Evolutionary conservation across 2,797 vertebrate genomes (phyloP), one percentile per base, ranked within the genome.

Genomic region (Leptatherina wallacei): DNA sequence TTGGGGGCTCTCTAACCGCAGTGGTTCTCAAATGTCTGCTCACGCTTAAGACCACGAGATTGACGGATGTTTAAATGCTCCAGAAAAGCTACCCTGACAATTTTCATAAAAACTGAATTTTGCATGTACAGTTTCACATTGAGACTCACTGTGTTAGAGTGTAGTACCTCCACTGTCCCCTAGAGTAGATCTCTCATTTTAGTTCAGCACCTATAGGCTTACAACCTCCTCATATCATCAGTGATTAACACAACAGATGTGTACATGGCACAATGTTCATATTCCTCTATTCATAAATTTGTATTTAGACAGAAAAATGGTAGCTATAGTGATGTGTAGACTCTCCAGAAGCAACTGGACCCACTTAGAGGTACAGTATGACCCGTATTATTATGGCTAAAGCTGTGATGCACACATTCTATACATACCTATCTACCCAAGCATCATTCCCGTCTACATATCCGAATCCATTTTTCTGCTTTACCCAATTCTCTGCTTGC

Each of bases 401-500:
- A 71, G 55, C 54, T 74, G 71, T 71, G 20, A 76, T 2, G 20
- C 74, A 74, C 55, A 84, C 61, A 78, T 82, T 86, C 79, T 79
- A 47, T 71, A 78, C 79, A 77, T 47, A 77, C 71, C 71, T 77
- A 78, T 90, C 82, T 86, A 87, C 87, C 75, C 70, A 77, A 86
- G 69, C 86, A 82, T 84, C 80, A 87, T 85, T 91, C 85, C 71
- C 55, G 81, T 89, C 81, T 86, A 84, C 92, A 92, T 84, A 82
- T 85, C 77, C 84, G 84, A 87, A 87, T 79, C 82, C 89, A 91
- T 92, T 91, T 87, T 88, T 86, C 91, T 91, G 90, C 91, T 92
- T 89, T 90, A 88, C 80, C 78, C 84, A 82, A 73, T 87, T 91
- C 86, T 93, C 80, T 89, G 80, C 89, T 83, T 82, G 83, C 90